phyloP scores from a whole-genome alignment of 2,797 vertebrate species.

The Microctenopoma lineatum region DNA sequence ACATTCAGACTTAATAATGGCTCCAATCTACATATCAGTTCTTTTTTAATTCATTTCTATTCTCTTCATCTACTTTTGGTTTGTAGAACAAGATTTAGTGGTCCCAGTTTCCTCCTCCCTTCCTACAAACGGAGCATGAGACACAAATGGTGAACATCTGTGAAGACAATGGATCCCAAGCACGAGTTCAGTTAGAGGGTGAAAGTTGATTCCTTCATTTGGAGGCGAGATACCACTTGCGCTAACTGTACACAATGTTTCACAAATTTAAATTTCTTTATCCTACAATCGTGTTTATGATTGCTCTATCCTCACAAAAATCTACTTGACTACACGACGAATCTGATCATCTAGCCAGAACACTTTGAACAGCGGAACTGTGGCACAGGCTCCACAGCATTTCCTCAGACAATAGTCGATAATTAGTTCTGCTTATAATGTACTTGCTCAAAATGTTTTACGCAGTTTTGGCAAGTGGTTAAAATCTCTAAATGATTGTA shows the following conservation, averaged over 20 bases:
- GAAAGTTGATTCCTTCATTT: slow-evolving; percentile 37
- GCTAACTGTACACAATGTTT: slow-evolving; percentile 19
- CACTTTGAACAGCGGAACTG: slow-evolving; percentile 6
- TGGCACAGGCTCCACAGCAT: slow-evolving; percentile 12
- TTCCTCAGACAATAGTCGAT: slow-evolving; percentile 46
- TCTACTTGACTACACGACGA: background rate
- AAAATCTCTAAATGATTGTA: slow-evolving; percentile 46
- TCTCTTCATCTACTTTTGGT: background rate
- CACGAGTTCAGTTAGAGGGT: slow-evolving; percentile 13
- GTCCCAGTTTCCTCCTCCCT: slow-evolving; percentile 2
- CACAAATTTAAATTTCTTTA: slow-evolving; percentile 18
- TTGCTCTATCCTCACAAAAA: background rate
- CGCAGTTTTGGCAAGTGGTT: slow-evolving; percentile 35
- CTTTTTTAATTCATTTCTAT: background rate
- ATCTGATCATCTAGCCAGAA: slow-evolving; percentile 21
- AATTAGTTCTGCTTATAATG: slow-evolving; percentile 48
- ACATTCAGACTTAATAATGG: slow-evolving; percentile 1
- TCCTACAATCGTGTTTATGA: slow-evolving; percentile 11
- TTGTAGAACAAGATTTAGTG: slow-evolving; percentile 8
- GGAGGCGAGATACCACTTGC: background rate
- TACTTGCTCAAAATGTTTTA: slow-evolving; percentile 50
- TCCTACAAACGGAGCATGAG: slow-evolving; percentile 9
- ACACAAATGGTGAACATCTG: slow-evolving; percentile 48
- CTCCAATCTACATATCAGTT: background rate
- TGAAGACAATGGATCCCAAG: slow-evolving; percentile 19